Conservation (phyloP, 2,113 vertebrate genomes). For the Cyanoramphus novaezelandiae region DNA sequence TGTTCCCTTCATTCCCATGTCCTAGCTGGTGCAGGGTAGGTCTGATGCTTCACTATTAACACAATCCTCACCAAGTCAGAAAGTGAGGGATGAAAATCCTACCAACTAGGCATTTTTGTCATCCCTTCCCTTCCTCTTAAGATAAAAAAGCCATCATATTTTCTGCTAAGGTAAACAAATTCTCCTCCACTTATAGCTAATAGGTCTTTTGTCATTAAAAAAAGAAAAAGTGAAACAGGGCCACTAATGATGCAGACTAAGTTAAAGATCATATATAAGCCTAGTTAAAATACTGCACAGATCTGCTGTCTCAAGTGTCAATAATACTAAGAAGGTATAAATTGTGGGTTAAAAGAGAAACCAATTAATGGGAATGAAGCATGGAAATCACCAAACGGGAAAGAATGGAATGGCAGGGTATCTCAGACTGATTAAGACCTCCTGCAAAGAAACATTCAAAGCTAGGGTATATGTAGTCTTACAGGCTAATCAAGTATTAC, state of each 20-base stretch:
- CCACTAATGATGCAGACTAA: neutral
- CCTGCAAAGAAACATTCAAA: neutral
- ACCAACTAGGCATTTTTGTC: neutral
- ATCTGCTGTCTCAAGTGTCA: neutral
- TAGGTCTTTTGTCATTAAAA: neutral
- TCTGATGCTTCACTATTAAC: neutral
- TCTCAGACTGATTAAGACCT: neutral
- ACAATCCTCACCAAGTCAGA: neutral
- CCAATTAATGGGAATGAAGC: neutral
- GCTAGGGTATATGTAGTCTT: neutral
- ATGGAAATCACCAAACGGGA: neutral
- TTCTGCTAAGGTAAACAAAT: neutral
- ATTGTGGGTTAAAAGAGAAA: neutral
- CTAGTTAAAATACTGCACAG: neutral
- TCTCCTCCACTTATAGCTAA: neutral
- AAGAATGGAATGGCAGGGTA: neutral
- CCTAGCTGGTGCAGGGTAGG: fast-evolving
- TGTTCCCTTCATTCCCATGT: fast-evolving
- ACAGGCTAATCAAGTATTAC: neutral
- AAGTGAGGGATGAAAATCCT: neutral
- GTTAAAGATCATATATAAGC: neutral
- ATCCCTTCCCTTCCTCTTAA: neutral
- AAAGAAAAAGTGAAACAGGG: neutral
- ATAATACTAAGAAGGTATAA: neutral
- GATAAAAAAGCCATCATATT: neutral